Evolutionary conservation across 2,797 vertebrate species (phyloP), one percentile per base, ranked within the genome.

Genomic region (Bufotes viridis): DNA sequence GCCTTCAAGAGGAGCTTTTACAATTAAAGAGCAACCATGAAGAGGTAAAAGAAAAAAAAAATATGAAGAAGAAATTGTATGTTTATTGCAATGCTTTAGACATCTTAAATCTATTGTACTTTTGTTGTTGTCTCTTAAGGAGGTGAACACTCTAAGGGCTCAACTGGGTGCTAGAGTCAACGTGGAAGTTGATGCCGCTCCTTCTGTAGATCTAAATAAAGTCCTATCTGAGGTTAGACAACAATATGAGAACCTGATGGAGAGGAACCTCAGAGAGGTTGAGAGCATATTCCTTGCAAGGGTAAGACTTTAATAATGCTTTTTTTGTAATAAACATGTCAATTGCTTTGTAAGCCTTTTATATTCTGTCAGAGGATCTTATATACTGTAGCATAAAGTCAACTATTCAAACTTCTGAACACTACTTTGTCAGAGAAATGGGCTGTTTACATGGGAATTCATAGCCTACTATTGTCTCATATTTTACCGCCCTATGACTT

Each of bases 21-120:
- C 92, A 87, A 79, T 81, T 95, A 7, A 95, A 92, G 90, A 91
- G 53, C 12, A 92, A 17, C 87, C 95, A 97, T 0, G 61, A 93
- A 81, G 93, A 96, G 95, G 96, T 96, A 79, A 93, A 61, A 75
- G 20, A 26, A 72, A 34, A 49, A 13, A 58, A 34, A 49, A 13
- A 65, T 34, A 26, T 12, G 12, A 55, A 17, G 34, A 29, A 11
- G 24, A 17, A 24, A 24, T 18, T 58, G 13, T 11, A n/a, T 14
- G 72, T 29, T 34, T 55, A 13, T n/a, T 11, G 2, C 11, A 67
- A 22, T 83, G 17, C 10, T 70, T 57, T 13, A 17, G 58, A 60
- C 57, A 26, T 29, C 24, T 58, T 10, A 60, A 60, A 24, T 26
- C 10, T 18, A 72, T 72, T 24, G 13, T 13, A 51, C 9, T 18